Evolutionary conservation across 2,113 vertebrate species (phyloP), one percentile per base, ranked within the genome.

Genomic region (Alectura lathami): DNA sequence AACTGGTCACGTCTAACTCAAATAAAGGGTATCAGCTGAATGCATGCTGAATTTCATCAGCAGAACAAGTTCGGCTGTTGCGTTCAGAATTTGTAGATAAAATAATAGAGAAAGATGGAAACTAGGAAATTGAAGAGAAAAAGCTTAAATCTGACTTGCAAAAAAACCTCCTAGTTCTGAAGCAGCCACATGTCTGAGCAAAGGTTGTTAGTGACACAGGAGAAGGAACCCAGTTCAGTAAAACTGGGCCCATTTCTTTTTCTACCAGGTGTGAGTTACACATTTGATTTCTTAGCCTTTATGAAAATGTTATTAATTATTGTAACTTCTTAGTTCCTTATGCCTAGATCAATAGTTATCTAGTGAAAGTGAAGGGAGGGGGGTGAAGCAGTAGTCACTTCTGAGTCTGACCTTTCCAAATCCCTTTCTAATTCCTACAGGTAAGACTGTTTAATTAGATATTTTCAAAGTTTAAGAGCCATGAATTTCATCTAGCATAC

Each of bases 1-100:
- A 7, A 7, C 3, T 66, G 29, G 14, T 73, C 6, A 27, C 27
- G 1, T 38, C 5, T 45, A 40, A 40, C 8, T 23, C 13, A 1
- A 0, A 21, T 36, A 66, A 13, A 53, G 57, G 72, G 0, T 22
- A 20, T 27, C 27, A 1, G 10, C 30, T 87, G 48, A 88, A 75
- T 15, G 18, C 11, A 2, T 53, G 54, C 30, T 67, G 56, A 63
- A 63, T 56, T 68, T 43, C 54, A 48, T 27, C 63, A 83, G 30
- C 63, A 88, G 50, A 54, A 21, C 45, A 56, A 42, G 38, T 18
- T 79, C 30, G 45, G 20, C 36, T 69, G 57, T 9, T 18, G 7
- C 62, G 86, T 76, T 75, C 36, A 26, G 30, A 43, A 34, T 40
- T 40, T 43, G 38, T 42, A 47, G 32, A 7, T 90, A 11, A 79